Evolutionary conservation across 1,140 invertebrate genomes (phyloP), one percentile per base, ranked within the genome.

Genomic region (Megalonaias nervosa): DNA sequence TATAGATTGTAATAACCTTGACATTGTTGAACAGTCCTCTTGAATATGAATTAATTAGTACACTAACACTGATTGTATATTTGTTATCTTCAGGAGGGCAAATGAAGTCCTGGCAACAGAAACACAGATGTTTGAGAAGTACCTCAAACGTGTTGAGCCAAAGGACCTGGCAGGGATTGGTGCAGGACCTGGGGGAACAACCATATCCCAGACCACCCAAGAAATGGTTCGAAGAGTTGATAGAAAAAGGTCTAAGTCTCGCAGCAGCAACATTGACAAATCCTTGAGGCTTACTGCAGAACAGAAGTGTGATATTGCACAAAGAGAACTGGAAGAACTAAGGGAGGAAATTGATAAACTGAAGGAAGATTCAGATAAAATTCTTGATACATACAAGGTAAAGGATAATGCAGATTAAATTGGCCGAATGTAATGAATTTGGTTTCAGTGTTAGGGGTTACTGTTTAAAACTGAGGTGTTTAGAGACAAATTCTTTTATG

Each of bases 231-330:
- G 81, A 14, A 67, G 82, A 21, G 81, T 85, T 9, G 81, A 82
- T 59, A 84, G 85, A 72, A 90, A 90, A 77, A 81, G 90, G 64
- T 89, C 89, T 5, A 90, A 90, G 81, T 88, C 86, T 14, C 77
- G 88, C 12, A 85, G 84, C 68, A 87, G 84, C 65, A 84, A 85
- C 48, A 80, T 85, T 26, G 90, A 91, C 71, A 83, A 85, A 76
- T 86, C 85, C 5, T 79, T 91, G 16, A 81, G 85, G 65, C 81
- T 91, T 16, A 87, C 84, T 21, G 86, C 87, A 61, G 90, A 91
- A 77, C 90, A 91, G 74, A 91, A 91, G 84, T 91, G 90, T 85
- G 90, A 91, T 74, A 91, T 91, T 77, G 89, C 89, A 66, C 89
- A 90, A 79, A 85, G 86, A 75, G 89, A 90, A 83, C 88, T 91